Conservation (phyloP, 1,140 invertebrate genomes). For the Agraylea sexmaculata region DNA sequence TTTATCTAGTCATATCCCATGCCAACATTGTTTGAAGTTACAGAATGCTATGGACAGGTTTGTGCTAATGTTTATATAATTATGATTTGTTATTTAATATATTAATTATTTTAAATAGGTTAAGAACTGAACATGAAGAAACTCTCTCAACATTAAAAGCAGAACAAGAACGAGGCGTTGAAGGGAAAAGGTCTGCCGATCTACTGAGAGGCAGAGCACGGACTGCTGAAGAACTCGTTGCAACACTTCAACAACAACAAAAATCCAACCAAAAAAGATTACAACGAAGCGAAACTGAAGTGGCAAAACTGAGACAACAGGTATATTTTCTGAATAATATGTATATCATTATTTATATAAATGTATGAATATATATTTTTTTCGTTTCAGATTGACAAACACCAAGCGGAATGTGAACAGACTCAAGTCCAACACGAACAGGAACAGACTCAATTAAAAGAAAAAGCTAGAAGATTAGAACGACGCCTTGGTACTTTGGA, state of each 20-base stretch:
- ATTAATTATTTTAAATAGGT: conserved; percentile 10
- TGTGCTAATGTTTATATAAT: conserved; percentile 18
- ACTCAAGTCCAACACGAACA: conserved; percentile 28
- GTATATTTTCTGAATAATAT: conserved; percentile 5
- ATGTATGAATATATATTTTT: neutral
- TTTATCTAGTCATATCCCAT: conserved; percentile 35
- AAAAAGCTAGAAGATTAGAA: conserved; percentile 54
- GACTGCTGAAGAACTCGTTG: conserved; percentile 18
- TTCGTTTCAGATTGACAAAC: conserved; percentile 13
- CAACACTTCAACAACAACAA: conserved; percentile 18
- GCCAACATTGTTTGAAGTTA: conserved; percentile 46
- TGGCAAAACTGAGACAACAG: conserved; percentile 16
- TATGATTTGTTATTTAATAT: conserved; percentile 9
- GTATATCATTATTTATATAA: neutral
- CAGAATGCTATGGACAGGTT: conserved; percentile 43
- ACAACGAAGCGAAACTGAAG: conserved; percentile 17
- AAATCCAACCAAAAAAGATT: conserved; percentile 9
- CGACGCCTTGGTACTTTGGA: conserved; percentile 56
- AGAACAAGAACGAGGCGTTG: conserved; percentile 16
- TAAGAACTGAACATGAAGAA: conserved; percentile 18
- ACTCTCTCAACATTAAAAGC: conserved; percentile 11
- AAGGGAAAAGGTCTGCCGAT: conserved; percentile 12
- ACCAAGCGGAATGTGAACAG: conserved; percentile 17
- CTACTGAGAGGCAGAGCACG: conserved; percentile 15
- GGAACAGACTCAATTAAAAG: conserved; percentile 36